Conservation (phyloP, 2,888 invertebrate species). For the Coelogynopora nodosa region DNA sequence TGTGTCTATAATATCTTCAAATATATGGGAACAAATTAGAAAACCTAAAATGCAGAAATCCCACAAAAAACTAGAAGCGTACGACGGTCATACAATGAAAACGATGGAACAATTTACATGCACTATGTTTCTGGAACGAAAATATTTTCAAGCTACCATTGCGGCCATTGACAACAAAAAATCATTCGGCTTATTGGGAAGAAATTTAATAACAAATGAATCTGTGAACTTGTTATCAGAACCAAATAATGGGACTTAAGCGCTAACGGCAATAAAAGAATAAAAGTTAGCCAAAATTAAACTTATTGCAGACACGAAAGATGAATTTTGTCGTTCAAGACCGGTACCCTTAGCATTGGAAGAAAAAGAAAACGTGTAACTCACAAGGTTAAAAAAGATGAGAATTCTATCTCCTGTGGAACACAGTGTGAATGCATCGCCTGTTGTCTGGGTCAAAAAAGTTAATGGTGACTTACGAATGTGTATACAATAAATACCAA, state of each 20-base stretch:
- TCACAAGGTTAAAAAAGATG: background rate
- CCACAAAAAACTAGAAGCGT: background rate
- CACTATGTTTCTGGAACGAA: background rate
- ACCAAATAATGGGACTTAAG: background rate
- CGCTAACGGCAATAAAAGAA: background rate
- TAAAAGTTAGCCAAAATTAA: background rate
- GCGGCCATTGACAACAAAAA: background rate
- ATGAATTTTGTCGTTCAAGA: background rate
- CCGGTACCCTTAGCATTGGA: background rate
- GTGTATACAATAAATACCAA: conserved; percentile 36
- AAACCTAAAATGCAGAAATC: background rate
- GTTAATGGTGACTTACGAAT: conserved; percentile 32
- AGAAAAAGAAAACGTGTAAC: background rate
- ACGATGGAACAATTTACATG: background rate
- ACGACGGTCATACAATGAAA: background rate
- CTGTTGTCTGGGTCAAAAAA: conserved; percentile 32
- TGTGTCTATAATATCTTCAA: conserved; percentile 1
- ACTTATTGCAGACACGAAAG: background rate
- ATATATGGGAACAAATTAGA: background rate
- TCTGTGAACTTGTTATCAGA: background rate
- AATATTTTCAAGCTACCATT: background rate
- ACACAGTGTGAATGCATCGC: conserved; percentile 32
- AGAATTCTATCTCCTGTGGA: background rate
- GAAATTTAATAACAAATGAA: background rate
- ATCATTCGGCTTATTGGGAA: background rate